Base-by-base conservation (phyloP, 1,140 invertebrate species). In the Panagrolaimus sp. region DNA sequence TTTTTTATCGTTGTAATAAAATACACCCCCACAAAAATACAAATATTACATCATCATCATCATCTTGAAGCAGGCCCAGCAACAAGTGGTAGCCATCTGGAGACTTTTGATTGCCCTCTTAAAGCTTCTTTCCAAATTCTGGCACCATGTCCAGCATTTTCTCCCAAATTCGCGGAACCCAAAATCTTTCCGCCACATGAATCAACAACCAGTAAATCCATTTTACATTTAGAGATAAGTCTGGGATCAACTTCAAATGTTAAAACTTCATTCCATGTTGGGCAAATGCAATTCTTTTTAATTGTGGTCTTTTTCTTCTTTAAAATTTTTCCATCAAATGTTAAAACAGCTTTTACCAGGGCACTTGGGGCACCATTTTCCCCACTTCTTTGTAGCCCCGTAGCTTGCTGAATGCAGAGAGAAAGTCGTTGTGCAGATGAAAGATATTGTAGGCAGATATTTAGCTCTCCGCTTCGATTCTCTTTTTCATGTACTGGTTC, bases 201-300 rank as follows among this genome's bases (percentile, higher is more conserved):
- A 23, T 57, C 51, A 9, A 57, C 27, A 9, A 57, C 51, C 4
- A 27, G n/a, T 27, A 57, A 23, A 57, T 57, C 51, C 16, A 57
- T 9, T n/a, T 57, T 57, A 27, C 27, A 57, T 13, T 57, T 57
- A 11, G 51, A 11, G 20, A 57, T 57, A 27, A 57, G 27, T 57
- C 51, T 20, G n/a, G 51, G 51, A 57, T 57, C 51, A 20, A 57
- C 51, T 57, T 57, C 51, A 25, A 57, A 57, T 20, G 20, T 57
- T 9, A 57, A 16, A 0, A 57, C 51, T 57, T 57, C 51, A 27
- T 57, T 57, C 51, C 51, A 57, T 2, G 20, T 13, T 3, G 51
- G 51, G 4, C 51, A 57, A 11, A 27, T 27, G 4, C 20, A 25
- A 20, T 20, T 27, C 20, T 57, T 57, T 27, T 57, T 57, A 20